Conservation (phyloP, 2,797 vertebrate genomes). For the Sphenodon punctatus region DNA sequence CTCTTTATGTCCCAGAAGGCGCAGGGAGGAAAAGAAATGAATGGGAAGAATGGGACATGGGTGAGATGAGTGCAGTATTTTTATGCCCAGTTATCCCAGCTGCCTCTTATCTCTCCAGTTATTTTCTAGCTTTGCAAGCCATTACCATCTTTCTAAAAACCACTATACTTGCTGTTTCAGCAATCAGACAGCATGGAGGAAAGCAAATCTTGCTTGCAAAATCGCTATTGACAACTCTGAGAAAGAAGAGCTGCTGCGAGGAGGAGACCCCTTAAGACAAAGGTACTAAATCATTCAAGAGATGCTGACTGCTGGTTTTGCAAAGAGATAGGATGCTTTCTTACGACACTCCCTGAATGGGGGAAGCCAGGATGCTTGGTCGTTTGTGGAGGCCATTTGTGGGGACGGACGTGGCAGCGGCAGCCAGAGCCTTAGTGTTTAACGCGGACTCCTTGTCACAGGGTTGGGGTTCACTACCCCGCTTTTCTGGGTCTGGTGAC, state of each 20-base stretch:
- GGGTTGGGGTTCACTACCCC: no score
- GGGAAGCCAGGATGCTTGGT: no score
- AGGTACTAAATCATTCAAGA: slow-evolving; percentile 78
- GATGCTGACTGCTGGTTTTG: no score
- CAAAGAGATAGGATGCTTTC: no score
- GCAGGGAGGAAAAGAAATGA: background rate
- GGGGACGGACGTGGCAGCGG: no score
- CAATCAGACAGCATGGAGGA: slow-evolving; percentile 96
- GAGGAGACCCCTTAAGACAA: slow-evolving; percentile 82
- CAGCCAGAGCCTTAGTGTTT: no score
- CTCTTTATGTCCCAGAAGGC: background rate
- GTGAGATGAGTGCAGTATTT: fast-evolving
- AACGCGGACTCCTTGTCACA: no score
- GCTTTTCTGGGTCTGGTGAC: no score
- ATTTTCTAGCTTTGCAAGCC: background rate
- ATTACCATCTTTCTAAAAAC: fast-evolving
- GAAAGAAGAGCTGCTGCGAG: slow-evolving; percentile 89
- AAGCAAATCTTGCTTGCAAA: slow-evolving; percentile 94
- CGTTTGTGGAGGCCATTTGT: no score
- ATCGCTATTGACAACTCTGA: slow-evolving; percentile 92
- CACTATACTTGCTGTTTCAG: slow-evolving; percentile 73
- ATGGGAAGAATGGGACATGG: background rate
- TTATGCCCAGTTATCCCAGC: background rate
- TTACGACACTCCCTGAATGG: no score
- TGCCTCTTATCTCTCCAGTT: background rate